Base-by-base conservation (phyloP, 2,113 vertebrate genomes). In the Alosa alosa region DNA sequence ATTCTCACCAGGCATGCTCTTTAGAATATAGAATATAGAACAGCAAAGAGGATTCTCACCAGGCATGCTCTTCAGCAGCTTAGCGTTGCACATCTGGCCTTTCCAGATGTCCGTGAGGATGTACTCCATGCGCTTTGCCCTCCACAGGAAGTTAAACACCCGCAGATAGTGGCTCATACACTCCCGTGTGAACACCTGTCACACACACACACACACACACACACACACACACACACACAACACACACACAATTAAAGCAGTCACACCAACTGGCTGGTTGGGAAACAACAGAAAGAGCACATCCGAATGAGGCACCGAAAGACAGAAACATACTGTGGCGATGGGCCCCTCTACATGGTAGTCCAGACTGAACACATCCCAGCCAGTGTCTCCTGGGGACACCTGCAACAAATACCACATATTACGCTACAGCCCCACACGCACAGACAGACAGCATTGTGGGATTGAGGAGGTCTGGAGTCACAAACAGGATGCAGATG, bases 21-120 rank as follows among this genome's bases (percentile, higher is more conserved):
- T 96, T 84, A 99, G 95, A 44, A 44, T 44, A 44, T 44, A 44
- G 41, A 44, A 44, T 44, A 44, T 44, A 44, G 41, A 44, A 44
- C 1, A 31, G n/a, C n/a, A n/a, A n/a, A 31, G 31, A 31, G 31
- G 31, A 57, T 60, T 2, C 86, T 89, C 91, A 99, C 98, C 98
- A 86, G 98, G 98, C 94, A 99, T 97, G 68, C 90, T 96, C 91
- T 97, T 96, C 85, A 99, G 95, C 84, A 99, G 95, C 88, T 97
- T 99, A 83, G 97, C 97, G 17, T 98, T 98, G 90, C 98, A 99
- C 98, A 99, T 99, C 91, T 99, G 98, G n/a, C 97, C 97, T 86
- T 99, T 99, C 94, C 98, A 98, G 91, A 99, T 99, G 94, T 99
- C 98, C 0, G 98, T 99, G 68, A 99, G 96, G 9, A 98, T 98